These are phyloP conservation scores for Dasypogon diadema DNA, from an alignment of 2,888 invertebrate species.

Conservation along the genomic window DNA sequence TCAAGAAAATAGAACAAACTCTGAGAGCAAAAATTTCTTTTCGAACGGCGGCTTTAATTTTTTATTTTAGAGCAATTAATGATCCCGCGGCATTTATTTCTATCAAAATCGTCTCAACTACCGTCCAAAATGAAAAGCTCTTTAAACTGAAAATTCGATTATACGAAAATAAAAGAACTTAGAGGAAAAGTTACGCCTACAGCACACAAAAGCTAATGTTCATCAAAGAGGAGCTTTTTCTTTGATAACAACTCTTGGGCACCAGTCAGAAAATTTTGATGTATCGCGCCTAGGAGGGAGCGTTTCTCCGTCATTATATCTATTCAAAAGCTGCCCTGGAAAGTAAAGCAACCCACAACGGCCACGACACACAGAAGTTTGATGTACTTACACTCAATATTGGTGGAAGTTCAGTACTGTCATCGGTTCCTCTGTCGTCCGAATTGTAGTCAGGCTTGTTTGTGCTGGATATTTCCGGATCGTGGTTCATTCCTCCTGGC, in stretches of 20 bases:
- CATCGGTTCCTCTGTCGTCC: conserved; percentile 7
- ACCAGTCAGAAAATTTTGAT: background rate
- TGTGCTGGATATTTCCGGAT: conserved; percentile 19
- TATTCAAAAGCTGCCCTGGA: background rate
- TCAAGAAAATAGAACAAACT: too few relatives aligned
- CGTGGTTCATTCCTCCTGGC: background rate
- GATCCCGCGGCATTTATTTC: too few relatives aligned
- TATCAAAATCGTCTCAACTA: too few relatives aligned
- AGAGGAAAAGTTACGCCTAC: too few relatives aligned
- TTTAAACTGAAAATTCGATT: background rate
- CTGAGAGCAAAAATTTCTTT: too few relatives aligned
- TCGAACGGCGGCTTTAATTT: too few relatives aligned
- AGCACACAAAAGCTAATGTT: too few relatives aligned
- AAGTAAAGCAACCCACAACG: too few relatives aligned
- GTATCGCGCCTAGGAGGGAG: background rate
- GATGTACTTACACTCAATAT: conserved; percentile 6
- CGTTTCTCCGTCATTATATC: background rate
- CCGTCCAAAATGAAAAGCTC: background rate
- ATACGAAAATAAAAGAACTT: too few relatives aligned
- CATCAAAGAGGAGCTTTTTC: background rate
- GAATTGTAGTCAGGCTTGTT: background rate
- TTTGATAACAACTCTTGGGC: background rate
- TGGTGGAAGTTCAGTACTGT: background rate
- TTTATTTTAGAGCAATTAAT: too few relatives aligned
- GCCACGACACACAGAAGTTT: too few relatives aligned